Evolutionary conservation across 2,113 vertebrate genomes (phyloP).

Genomic region (Hystrix brachyura): DNA sequence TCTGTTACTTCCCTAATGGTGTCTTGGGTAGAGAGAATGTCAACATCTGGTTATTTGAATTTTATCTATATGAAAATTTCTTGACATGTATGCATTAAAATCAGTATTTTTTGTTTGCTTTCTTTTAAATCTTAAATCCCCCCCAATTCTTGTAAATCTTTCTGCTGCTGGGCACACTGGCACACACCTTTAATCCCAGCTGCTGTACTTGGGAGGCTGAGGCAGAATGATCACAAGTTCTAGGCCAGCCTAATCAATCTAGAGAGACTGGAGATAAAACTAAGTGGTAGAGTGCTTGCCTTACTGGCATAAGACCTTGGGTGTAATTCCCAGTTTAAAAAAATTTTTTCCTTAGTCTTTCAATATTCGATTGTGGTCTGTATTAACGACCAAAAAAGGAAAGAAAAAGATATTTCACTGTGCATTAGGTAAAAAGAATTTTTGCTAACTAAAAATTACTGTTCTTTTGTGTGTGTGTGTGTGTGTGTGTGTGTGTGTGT

Average conservation of each 20-base stretch:
- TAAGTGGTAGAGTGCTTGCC: background rate
- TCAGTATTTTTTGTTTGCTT: background rate
- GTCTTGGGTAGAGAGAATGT: background rate
- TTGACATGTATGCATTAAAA: conserved; percentile 50
- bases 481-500: too few relatives aligned
- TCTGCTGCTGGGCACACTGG: background rate
- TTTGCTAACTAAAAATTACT: conserved; percentile 1
- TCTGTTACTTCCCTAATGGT: background rate
- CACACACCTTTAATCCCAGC: background rate
- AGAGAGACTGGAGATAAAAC: background rate
- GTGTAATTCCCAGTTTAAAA: background rate
- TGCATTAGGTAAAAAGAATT: background rate
- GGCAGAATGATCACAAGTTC: background rate
- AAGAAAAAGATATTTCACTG: background rate
- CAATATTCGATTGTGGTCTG: background rate
- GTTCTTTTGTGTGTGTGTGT: too few relatives aligned
- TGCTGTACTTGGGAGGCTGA: background rate
- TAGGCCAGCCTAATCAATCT: background rate
- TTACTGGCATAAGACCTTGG: background rate
- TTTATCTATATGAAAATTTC: background rate
- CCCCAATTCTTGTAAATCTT: background rate
- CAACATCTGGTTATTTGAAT: background rate
- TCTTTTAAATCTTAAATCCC: background rate
- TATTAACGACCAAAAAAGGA: background rate
- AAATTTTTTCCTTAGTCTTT: background rate